phyloP scores from a whole-genome alignment of 2,113 vertebrate species.

The Takifugu flavidus region DNA sequence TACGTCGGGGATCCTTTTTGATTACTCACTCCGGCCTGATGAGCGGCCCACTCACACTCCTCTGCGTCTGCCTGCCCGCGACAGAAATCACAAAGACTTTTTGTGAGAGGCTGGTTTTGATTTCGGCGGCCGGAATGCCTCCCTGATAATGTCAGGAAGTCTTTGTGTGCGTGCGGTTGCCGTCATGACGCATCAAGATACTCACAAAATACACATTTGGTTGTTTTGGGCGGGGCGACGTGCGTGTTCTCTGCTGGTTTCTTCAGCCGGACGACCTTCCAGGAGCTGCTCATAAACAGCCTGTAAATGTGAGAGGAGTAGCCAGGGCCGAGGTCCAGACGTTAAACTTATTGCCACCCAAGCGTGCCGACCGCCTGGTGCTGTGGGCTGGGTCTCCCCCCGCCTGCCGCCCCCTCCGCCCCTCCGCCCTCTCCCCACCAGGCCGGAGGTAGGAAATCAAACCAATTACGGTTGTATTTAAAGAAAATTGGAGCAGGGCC shows the following conservation, averaged over 20 bases:
- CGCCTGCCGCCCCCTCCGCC: constrained; percentile 9
- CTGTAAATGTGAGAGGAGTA: constrained; percentile 48
- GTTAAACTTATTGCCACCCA: constrained; percentile 57
- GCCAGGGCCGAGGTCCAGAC: constrained; percentile 46
- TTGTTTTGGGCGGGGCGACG: constrained; percentile 15
- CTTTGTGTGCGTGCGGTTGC: constrained; percentile 2
- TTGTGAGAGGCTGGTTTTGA: constrained; percentile 64
- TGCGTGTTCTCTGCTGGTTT: constrained; percentile 49
- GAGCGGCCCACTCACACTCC: constrained; percentile 54
- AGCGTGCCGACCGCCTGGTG: constrained; percentile 39
- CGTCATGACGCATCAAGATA: constrained; percentile 27
- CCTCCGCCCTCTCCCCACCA: constrained; percentile 23
- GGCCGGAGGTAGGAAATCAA: constrained; percentile 77
- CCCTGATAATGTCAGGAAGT: constrained; percentile 59
- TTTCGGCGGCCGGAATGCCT: constrained; percentile 57
- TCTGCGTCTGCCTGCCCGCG: constrained; percentile 35
- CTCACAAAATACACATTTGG: constrained; percentile 7
- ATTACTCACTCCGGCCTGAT: constrained; percentile 65
- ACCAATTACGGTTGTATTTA: constrained; percentile 76
- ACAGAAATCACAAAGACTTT: constrained; percentile 50
- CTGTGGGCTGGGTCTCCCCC: constrained; percentile 51
- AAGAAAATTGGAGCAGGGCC: constrained; percentile 75
- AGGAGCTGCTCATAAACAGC: constrained; percentile 62
- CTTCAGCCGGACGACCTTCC: constrained; percentile 45
- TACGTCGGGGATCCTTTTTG: constrained; percentile 67